Evolutionary conservation across 2,888 invertebrate genomes (phyloP).

Genomic region (Psylliodes chrysocephalus): DNA sequence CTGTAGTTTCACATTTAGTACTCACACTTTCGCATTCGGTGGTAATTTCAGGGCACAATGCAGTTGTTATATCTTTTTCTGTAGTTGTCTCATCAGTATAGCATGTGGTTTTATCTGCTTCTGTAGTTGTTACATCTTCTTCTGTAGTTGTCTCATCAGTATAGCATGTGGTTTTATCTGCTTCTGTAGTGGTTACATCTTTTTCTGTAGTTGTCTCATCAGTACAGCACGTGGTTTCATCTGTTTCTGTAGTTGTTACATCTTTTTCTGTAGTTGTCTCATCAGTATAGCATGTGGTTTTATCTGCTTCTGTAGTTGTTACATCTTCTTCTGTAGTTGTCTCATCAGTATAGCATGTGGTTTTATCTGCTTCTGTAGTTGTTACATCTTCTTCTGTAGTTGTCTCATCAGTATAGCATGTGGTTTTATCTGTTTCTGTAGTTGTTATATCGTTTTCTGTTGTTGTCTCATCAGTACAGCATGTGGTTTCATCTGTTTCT

Average conservation of each 20-base stretch:
- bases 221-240: background rate
- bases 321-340: background rate
- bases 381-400: background rate
- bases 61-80: background rate
- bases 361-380: no score
- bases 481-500: no score
- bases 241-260: slow-evolving; percentile 10
- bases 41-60: background rate
- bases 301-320: no score
- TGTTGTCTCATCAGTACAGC: no score
- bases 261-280: background rate
- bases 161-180: no score
- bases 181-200: background rate
- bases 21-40: background rate
- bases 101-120: background rate
- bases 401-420: background rate
- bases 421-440: background rate
- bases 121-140: background rate
- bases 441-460: background rate
- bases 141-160: background rate
- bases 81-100: background rate
- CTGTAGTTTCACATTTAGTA: background rate
- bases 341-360: no score
- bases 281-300: no score
- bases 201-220: background rate